Percentiles rank a stretch among this genome's conserved stretches.
Conservation (phyloP, 2,888 invertebrate species). For the Yponomeuta plumbellus region DNA sequence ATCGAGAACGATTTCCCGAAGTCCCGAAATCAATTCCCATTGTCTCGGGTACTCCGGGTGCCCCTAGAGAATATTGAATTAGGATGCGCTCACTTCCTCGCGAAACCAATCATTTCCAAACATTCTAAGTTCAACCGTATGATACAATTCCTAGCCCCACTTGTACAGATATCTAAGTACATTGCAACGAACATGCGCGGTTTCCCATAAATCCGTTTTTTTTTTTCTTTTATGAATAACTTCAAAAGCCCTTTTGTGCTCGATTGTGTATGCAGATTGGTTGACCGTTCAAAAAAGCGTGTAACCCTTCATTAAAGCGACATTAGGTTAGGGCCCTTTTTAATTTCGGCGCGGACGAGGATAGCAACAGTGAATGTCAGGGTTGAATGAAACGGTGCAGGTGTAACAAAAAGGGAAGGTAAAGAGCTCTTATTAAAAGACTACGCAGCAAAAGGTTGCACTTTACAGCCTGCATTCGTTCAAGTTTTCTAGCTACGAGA, state of each 20-base stretch:
- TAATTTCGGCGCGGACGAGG: not conserved
- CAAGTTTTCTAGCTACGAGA: constrained; percentile 23
- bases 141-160: not conserved
- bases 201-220: constrained; percentile 8
- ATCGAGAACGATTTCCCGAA: constrained; percentile 11
- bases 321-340: constrained; percentile 9
- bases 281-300: constrained; percentile 9
- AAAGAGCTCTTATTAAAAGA: not conserved
- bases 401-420: constrained; percentile 5
- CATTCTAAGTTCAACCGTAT: not conserved
- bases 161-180: not conserved
- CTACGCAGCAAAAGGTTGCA: constrained; percentile 39
- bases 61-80: constrained; percentile 23
- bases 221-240: constrained; percentile 4
- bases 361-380: constrained; percentile 1
- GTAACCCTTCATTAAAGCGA: constrained; percentile 12
- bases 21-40: constrained; percentile 24
- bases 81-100: constrained; percentile 16
- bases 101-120: constrained; percentile 4
- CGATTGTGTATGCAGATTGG: constrained; percentile 5
- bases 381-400: not conserved
- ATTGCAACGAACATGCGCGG: constrained; percentile 3
- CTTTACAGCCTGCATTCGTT: constrained; percentile 40
- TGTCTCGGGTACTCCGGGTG: constrained; percentile 22
- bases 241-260: constrained; percentile 10